Base-by-base conservation (phyloP, 1,140 invertebrate genomes). In the Triops cancriformis region DNA sequence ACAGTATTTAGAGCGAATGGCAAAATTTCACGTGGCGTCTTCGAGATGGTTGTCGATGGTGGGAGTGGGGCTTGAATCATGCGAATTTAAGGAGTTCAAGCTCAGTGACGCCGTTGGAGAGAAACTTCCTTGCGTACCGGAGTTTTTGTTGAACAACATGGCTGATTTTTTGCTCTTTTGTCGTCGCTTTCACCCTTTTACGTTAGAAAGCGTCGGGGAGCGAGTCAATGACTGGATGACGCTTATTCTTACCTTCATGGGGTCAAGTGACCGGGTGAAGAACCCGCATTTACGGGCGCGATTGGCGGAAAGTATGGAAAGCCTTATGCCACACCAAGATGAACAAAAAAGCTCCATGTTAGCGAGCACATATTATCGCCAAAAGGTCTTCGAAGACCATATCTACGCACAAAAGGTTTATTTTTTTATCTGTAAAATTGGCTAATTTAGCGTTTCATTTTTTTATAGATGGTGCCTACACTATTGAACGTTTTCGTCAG, bases 281-380 rank as follows among this genome's bases (percentile, higher is more conserved):
- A 98, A 98, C 88, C 97, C 96, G 26, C 96, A 98, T 88, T 85
- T 97, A 73, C 88, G 95, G 78, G 96, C 96, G 0, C 89, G 91
- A 79, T 84, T 98, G 72, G 96, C 96, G 0, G 95, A 97, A 85
- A 92, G 91, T 75, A 83, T 98, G 26, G 94, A 97, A 82, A 90
- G 91, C 41, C 87, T 96, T 80, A 85, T 96, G 80, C 93, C 93
- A 28, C 88, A 86, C 76, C 87, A 89, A 51, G 87, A 89, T 42
- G 51, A 82, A 6, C 74, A 76, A 7, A 89, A 87, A 80, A 88
- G 87, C 80, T 82, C 82, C 72, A 80, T 81, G n/a, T 84, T 91
- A 14, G 88, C 88, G 45, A 87, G 77, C 12, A 76, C 87, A 31
- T 91, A 90, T 84, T 87, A 90, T 80, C 85, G 93, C 82, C 88